These are phyloP conservation scores for Petrolisthes cinctipes DNA, from an alignment of 2,888 invertebrate species.

Conservation along the genomic window DNA sequence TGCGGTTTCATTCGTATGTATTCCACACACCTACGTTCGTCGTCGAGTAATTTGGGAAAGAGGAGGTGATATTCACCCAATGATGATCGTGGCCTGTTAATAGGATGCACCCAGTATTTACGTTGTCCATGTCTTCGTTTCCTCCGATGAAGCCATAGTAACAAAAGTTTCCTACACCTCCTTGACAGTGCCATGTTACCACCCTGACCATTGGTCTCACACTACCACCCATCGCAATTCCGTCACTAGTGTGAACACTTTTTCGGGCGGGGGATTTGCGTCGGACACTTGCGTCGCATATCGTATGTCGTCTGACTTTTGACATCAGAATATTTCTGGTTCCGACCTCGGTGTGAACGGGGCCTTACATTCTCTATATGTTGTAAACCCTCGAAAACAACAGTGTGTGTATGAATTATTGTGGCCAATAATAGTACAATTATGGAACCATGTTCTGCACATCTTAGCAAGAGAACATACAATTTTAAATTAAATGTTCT, in stretches of 20 bases:
- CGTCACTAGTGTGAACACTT: constrained; percentile 13
- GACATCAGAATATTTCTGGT: background rate
- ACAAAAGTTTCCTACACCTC: constrained; percentile 13
- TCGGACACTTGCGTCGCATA: constrained; percentile 13
- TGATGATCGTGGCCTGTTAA: constrained; percentile 9
- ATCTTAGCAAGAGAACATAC: too few relatives aligned
- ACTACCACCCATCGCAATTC: constrained; percentile 10
- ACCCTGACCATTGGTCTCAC: constrained; percentile 8
- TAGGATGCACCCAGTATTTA: too few relatives aligned
- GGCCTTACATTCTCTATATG: background rate
- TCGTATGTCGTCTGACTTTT: too few relatives aligned
- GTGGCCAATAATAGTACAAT: too few relatives aligned
- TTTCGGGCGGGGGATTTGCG: constrained; percentile 15
- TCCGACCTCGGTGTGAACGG: constrained; percentile 1
- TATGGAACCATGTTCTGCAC: too few relatives aligned
- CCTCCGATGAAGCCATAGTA: constrained; percentile 12
- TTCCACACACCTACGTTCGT: too few relatives aligned
- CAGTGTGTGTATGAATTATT: too few relatives aligned
- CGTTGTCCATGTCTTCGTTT: constrained; percentile 16
- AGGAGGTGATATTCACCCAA: constrained; percentile 15
- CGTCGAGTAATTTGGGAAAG: constrained; percentile 5
- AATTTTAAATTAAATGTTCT: too few relatives aligned
- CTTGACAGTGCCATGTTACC: constrained; percentile 17
- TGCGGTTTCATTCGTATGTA: too few relatives aligned
- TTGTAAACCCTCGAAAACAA: too few relatives aligned